These are phyloP conservation scores for Muntiacus muntjak DNA, from an alignment of 2,113 vertebrate species.

Conservation along the genomic window DNA sequence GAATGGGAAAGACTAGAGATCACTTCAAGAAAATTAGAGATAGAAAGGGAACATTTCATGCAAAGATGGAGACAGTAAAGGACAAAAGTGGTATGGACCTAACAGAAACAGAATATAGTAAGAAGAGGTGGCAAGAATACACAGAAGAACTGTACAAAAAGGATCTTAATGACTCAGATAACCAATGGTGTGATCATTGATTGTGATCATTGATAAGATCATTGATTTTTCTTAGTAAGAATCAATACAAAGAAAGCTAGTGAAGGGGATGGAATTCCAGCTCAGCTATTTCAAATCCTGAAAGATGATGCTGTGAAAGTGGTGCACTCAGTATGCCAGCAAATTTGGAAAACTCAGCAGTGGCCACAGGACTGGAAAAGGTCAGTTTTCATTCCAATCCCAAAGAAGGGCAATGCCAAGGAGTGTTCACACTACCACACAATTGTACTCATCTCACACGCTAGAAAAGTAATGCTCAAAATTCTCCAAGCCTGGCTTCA, in stretches of 20 bases:
- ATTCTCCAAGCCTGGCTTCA: not conserved
- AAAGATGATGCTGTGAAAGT: not conserved
- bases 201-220: no score
- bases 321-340: not conserved
- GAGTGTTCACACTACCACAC: not conserved
- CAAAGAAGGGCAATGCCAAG: not conserved
- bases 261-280: not conserved
- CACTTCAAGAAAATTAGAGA: not conserved
- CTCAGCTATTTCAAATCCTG: not conserved
- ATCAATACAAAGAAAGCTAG: not conserved
- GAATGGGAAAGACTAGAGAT: not conserved
- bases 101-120: not conserved
- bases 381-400: not conserved
- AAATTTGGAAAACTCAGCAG: not conserved
- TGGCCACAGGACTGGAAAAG: not conserved
- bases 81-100: not conserved
- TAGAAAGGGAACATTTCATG: not conserved
- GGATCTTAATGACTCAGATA: not conserved
- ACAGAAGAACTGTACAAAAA: not conserved
- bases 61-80: not conserved
- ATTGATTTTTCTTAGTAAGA: not conserved
- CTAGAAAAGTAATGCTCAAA: not conserved
- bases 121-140: not conserved
- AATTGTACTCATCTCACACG: not conserved
- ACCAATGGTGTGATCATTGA: not conserved